Percentiles rank a stretch among this genome's conserved stretches.
These are phyloP conservation scores for Drosophila gunungcola DNA, from an alignment of 1,140 invertebrate species.

Conservation along the genomic window DNA sequence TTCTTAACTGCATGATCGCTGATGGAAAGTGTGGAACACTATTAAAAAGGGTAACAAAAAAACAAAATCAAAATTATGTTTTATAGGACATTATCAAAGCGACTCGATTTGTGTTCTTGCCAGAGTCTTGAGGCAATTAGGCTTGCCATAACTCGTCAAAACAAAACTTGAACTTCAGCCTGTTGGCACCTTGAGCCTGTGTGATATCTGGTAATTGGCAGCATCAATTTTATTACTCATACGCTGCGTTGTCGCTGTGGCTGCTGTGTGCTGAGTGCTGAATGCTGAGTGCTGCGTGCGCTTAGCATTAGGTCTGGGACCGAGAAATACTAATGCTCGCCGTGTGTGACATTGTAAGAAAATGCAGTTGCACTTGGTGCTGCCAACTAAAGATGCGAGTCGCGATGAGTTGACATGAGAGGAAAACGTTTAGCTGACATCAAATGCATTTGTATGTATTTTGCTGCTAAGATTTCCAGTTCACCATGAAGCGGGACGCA, in stretches of 20 bases:
- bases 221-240: conserved; percentile 78
- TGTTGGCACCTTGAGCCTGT: conserved; percentile 65
- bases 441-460: conserved; percentile 26
- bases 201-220: conserved; percentile 65
- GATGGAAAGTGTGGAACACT: not conserved
- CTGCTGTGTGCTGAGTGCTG: conserved; percentile 11
- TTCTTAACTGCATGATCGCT: not conserved
- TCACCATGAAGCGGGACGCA: conserved; percentile 69
- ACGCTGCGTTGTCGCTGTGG: conserved; percentile 48
- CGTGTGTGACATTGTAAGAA: conserved; percentile 74
- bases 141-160: conserved; percentile 56
- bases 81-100: conserved; percentile 24
- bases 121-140: conserved; percentile 56
- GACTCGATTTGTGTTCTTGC: conserved; percentile 32
- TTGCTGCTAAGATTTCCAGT: conserved; percentile 57
- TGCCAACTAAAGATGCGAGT: conserved; percentile 72
- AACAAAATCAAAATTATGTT: conserved; percentile 15
- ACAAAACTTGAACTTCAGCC: conserved; percentile 76
- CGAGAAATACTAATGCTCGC: conserved; percentile 67
- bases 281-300: conserved; percentile 11
- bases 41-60: not conserved
- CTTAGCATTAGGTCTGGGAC: conserved; percentile 62
- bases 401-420: conserved; percentile 44
- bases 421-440: conserved; percentile 44
- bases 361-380: conserved; percentile 80